These are phyloP conservation scores for Phyllotreta striolata DNA, from an alignment of 2,888 invertebrate genomes.

Conservation along the genomic window DNA sequence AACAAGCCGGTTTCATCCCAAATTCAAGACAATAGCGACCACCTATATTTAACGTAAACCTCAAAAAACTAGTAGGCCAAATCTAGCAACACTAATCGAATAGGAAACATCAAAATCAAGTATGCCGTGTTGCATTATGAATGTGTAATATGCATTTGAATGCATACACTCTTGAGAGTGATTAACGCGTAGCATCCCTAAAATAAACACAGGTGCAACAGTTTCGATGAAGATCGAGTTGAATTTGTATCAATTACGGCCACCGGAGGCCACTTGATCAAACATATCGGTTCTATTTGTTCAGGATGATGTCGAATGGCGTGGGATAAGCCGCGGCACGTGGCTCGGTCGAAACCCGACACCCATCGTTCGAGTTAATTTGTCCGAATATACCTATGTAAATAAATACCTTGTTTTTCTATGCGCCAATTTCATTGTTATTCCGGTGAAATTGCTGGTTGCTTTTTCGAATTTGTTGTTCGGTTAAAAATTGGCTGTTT, in stretches of 20 bases:
- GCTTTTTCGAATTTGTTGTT: no score
- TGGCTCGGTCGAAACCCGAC: slow-evolving; percentile 54
- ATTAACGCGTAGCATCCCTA: slow-evolving; percentile 29
- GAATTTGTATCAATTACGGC: slow-evolving; percentile 33
- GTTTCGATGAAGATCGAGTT: no score
- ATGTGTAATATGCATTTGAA: not conserved
- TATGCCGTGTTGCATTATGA: no score
- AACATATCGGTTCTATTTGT: slow-evolving; percentile 49
- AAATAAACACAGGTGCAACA: slow-evolving; percentile 44
- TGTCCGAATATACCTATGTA: slow-evolving; percentile 8
- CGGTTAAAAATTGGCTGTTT: no score
- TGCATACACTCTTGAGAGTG: not conserved
- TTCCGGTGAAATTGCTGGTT: no score
- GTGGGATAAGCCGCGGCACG: slow-evolving; percentile 47
- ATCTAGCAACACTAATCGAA: no score
- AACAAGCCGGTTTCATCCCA: not conserved
- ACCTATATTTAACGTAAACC: no score
- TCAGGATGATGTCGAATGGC: slow-evolving; percentile 39
- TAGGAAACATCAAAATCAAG: no score
- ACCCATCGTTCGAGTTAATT: slow-evolving; percentile 41
- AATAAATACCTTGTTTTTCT: no score
- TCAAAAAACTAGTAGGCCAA: no score
- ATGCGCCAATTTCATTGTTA: no score
- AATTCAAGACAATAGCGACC: no score
- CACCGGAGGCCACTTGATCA: slow-evolving; percentile 48